Conservation (phyloP, 2,113 vertebrate genomes). For the Alligator mississippiensis region DNA sequence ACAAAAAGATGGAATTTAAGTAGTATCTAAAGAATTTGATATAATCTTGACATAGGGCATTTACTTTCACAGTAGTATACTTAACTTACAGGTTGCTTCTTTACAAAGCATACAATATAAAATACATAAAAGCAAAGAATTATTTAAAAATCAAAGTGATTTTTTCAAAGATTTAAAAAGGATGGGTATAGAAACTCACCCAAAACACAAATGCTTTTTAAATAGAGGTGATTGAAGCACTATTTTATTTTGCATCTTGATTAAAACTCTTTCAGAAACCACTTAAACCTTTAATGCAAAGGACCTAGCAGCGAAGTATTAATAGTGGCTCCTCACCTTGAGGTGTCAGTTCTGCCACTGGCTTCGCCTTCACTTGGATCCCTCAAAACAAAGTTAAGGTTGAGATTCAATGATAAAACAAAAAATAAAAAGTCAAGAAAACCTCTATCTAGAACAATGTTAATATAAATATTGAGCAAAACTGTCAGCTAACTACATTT, state of each 20-base stretch:
- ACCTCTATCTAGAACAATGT: conserved; percentile 69
- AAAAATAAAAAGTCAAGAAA: conserved; percentile 77
- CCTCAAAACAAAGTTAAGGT: conserved; percentile 92
- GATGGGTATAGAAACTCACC: conserved; percentile 21
- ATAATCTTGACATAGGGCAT: conserved; percentile 11
- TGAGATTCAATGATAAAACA: conserved; percentile 83
- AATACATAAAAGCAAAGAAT: neutral
- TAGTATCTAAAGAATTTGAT: neutral
- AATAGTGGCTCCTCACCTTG: conserved; percentile 89
- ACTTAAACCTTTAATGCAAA: conserved; percentile 44
- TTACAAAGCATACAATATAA: conserved; percentile 37
- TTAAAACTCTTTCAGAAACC: conserved; percentile 48
- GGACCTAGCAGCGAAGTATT: conserved; percentile 73
- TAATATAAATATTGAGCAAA: conserved; percentile 55
- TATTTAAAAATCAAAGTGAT: neutral
- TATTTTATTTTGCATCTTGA: conserved; percentile 37
- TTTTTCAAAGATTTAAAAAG: neutral
- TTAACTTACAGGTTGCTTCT: neutral
- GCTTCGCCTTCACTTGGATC: conserved; percentile 96
- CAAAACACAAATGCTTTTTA: conserved; percentile 6
- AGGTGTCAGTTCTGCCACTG: conserved; percentile 93
- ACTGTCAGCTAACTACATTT: conserved; percentile 28
- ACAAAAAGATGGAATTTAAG: conserved; percentile 16
- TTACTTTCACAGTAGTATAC: neutral
- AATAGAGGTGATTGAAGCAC: conserved; percentile 38